phyloP scores from a whole-genome alignment of 2,888 invertebrate genomes.

The Sussaba pulchella region DNA sequence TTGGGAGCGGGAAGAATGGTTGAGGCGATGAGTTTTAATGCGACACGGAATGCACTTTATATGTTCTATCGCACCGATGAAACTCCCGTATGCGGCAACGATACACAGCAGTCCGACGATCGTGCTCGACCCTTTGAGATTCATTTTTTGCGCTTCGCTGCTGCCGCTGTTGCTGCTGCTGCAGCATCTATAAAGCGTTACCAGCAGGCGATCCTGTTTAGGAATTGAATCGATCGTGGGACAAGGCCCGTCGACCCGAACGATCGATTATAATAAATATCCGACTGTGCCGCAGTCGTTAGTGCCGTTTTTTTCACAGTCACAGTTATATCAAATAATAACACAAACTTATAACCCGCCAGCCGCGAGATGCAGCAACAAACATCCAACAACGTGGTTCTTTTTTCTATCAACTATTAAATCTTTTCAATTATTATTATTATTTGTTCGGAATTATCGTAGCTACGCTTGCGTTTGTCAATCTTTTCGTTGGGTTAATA shows the following conservation, averaged over 20 bases:
- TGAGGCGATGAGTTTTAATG: too few species aligned
- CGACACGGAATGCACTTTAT: not conserved
- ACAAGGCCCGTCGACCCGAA: slow-evolving; percentile 48
- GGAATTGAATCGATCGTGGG: slow-evolving; percentile 63
- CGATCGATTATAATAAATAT: slow-evolving; percentile 60
- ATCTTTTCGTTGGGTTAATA: too few species aligned
- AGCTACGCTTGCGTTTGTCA: slow-evolving; percentile 44
- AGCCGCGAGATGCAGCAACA: slow-evolving; percentile 48
- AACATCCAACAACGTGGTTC: slow-evolving; percentile 43
- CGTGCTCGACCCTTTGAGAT: slow-evolving; percentile 66
- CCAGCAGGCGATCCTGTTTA: slow-evolving; percentile 56
- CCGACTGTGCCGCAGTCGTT: slow-evolving; percentile 33
- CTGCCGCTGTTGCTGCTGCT: slow-evolving; percentile 4
- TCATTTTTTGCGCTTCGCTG: slow-evolving; percentile 41
- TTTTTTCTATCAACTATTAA: slow-evolving; percentile 34
- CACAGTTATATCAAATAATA: slow-evolving; percentile 28
- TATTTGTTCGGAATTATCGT: slow-evolving; percentile 39
- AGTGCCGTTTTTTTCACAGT: slow-evolving; percentile 21
- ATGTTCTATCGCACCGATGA: slow-evolving; percentile 46
- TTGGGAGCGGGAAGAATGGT: too few species aligned
- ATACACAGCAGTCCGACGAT: slow-evolving; percentile 58
- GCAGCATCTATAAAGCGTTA: slow-evolving; percentile 21
- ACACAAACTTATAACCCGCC: slow-evolving; percentile 38
- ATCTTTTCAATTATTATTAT: slow-evolving; percentile 25
- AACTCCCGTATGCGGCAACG: slow-evolving; percentile 52